Base-by-base conservation (phyloP, 2,888 invertebrate genomes). In the Ichneumoninae sp. region DNA sequence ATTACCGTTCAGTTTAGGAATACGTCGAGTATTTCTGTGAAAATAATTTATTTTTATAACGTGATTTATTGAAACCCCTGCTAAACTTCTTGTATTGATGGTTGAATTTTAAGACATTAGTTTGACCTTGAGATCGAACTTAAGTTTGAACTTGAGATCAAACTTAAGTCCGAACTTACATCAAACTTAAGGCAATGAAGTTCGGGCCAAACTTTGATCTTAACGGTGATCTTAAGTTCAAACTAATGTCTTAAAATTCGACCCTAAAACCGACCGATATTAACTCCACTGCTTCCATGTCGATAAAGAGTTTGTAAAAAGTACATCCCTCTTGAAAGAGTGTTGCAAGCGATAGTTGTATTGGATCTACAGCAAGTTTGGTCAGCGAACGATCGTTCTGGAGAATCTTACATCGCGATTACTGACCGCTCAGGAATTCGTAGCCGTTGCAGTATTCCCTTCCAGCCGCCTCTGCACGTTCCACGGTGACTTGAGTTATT, bases 381-480 rank as follows among this genome's bases (percentile, higher is more conserved):
- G 30, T 44, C 50, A 47, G 44, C 71, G 66, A 40, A 60, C 71
- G 71, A 76, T 2, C 44, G 44, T 79, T 62, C 60, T n/a, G 68
- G 66, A 54, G 54, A 78, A 52, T 33, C 78, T 66, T 54, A 54
- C 74, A 81, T 81, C 70, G 30, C 44, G 65, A 78, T 66, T n/a
- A 74, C 62, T 65, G 77, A n/a, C 30, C 69, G 44, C 76, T 60
- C 47, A 66, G 75, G 79, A 78, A 79, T 75, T 75, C 66, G 57
- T 50, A 78, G 81, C 66, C 44, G 54, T 69, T 26, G 52, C 50
- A 52, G 60, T 77, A 44, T 50, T 36, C 50, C 22, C 52, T 57
- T 36, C 47, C 66, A 44, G 26, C 30, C 16, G 50, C 30, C 50
- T 26, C 50, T 50, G 4, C 13, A 50, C 13, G 26, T 10, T 36